Evolutionary conservation across 1,140 invertebrate genomes (phyloP), one percentile per base, ranked within the genome.

Genomic region (Acromyrmex charruanus): DNA sequence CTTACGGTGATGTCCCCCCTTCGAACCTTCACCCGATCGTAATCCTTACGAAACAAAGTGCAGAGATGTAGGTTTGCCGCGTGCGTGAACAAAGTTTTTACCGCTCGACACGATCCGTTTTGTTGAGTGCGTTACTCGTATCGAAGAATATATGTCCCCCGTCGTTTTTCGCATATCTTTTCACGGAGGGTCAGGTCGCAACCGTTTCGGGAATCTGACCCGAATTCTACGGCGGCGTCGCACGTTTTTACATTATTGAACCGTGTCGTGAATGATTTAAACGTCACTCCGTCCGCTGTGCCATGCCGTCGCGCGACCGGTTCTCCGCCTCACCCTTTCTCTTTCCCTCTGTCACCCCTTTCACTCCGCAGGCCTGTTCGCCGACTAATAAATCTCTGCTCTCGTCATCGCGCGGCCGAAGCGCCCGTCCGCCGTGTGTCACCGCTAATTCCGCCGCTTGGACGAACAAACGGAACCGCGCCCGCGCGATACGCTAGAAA

Each of bases 201-300:
- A 72, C 72, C 82, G 65, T 92, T 92, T 92, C 74, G 82, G 84
- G 55, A 90, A 87, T 72, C 77, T 86, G 88, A 91, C 89, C 91
- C 77, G 69, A 84, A 91, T 91, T 87, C 87, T 39, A 77, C 49
- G 87, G 31, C 66, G 55, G 77, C 85, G 86, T 63, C 80, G 82
- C 65, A 35, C 58, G 87, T 86, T 84, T 85, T 80, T 89, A 88
- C 79, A 92, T 89, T 92, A 90, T 89, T 88, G 69, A 90, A 80
- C 69, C 65, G 39, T 28, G 77, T 72, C 61, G 51, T 85, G 89
- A 91, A 91, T 90, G 89, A 90, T 91, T 91, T 77, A 91, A 85
- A 85, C 80, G 81, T 85, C 81, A 84, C 71, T 65, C 87, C 77
- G 79, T 4, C 9, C 28, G 9, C 12, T 10, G 53, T 18, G 39